Percentiles rank a stretch among this genome's conserved stretches.
phyloP scores from a whole-genome alignment of 2,113 vertebrate species.

The Anarrhichthys ocellatus region DNA sequence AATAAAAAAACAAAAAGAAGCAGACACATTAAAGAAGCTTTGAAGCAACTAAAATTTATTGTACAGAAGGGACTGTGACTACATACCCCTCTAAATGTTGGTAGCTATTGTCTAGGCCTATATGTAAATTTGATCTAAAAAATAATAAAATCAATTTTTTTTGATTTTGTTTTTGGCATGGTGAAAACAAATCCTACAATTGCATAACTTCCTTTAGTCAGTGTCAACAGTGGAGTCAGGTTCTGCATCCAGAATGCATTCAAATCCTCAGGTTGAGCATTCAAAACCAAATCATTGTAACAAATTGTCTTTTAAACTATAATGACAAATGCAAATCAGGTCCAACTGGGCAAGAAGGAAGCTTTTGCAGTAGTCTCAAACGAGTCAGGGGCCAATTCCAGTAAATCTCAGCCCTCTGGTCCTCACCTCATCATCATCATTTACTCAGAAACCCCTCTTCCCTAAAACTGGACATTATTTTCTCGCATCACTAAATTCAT shows the following conservation, averaged over 20 bases:
- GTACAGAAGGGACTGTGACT: background rate
- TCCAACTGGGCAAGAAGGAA: background rate
- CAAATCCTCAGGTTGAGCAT: conserved; percentile 56
- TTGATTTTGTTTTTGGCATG: background rate
- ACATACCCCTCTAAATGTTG: background rate
- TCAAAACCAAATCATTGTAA: conserved; percentile 36
- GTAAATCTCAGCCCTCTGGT: background rate
- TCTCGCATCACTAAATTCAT: background rate
- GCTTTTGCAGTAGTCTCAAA: conserved; percentile 11
- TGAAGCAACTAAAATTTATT: background rate
- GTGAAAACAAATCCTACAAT: conserved; percentile 23
- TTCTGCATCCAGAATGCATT: conserved; percentile 50
- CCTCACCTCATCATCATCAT: background rate
- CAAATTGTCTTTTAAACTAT: conserved; percentile 31
- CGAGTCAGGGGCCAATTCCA: background rate
- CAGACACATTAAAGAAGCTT: background rate
- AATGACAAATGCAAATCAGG: conserved; percentile 60
- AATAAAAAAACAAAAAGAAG: background rate
- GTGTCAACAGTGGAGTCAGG: conserved; percentile 22
- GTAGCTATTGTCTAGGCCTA: background rate
- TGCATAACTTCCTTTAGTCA: background rate
- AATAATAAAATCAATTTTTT: background rate
- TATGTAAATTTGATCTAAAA: background rate
- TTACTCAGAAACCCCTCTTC: background rate
- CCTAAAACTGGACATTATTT: background rate